Percentiles rank a stretch among this genome's conserved stretches.
These are phyloP conservation scores for Monopis laevigella DNA, from an alignment of 2,888 invertebrate genomes.

Conservation along the genomic window DNA sequence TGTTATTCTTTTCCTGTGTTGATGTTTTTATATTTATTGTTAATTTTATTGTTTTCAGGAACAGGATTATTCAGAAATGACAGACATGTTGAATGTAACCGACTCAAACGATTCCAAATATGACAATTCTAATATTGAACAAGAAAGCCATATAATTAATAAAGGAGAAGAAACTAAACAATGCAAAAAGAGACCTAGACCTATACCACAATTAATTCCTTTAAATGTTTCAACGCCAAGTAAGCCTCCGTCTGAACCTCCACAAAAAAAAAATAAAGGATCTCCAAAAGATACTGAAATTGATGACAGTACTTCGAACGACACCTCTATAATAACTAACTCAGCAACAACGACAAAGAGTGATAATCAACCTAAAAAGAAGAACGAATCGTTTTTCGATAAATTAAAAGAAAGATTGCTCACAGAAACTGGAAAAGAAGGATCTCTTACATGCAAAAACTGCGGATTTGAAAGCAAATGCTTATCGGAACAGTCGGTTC, in stretches of 20 bases:
- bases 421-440: slow-evolving; percentile 70
- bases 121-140: slow-evolving; percentile 24
- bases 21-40: no score
- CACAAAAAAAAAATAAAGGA: slow-evolving; percentile 51
- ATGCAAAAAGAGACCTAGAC: slow-evolving; percentile 56
- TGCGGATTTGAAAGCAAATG: slow-evolving; percentile 84
- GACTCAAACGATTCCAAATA: slow-evolving; percentile 49
- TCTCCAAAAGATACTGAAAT: slow-evolving; percentile 22
- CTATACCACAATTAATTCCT: slow-evolving; percentile 81
- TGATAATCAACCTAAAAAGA: slow-evolving; percentile 55
- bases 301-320: slow-evolving; percentile 25
- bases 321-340: slow-evolving; percentile 36
- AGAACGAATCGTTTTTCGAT: slow-evolving; percentile 84
- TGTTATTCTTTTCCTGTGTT: no score
- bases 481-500: slow-evolving; percentile 81
- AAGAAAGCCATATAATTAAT: neutral
- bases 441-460: slow-evolving; percentile 72
- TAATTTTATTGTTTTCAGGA: slow-evolving; percentile 43
- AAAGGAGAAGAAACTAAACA: slow-evolving; percentile 38
- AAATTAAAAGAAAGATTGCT: slow-evolving; percentile 80
- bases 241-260: slow-evolving; percentile 45
- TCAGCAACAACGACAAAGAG: slow-evolving; percentile 27
- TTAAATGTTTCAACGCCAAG: slow-evolving; percentile 62
- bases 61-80: slow-evolving; percentile 43
- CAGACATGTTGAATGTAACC: slow-evolving; percentile 45